phyloP scores from a whole-genome alignment of 2,797 vertebrate species.

The Pipistrellus pipistrellus region DNA sequence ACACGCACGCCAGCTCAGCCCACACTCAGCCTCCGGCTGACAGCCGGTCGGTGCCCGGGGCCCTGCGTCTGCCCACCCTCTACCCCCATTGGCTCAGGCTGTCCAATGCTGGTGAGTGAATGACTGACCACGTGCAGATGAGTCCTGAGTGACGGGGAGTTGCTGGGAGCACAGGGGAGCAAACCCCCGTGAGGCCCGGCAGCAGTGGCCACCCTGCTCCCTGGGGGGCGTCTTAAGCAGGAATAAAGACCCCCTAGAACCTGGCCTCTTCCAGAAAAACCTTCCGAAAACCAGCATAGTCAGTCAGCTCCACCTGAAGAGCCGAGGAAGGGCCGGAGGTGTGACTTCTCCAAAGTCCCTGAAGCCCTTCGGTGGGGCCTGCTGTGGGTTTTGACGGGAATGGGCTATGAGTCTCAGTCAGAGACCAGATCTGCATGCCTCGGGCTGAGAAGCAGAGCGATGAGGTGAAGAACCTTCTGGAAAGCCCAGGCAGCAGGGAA shows the following conservation, averaged over 20 bases:
- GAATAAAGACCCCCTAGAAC: neutral
- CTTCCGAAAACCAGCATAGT: neutral
- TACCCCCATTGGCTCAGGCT: neutral
- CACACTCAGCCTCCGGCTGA: rapidly evolving
- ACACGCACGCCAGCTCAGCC: rapidly evolving
- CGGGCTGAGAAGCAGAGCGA: rapidly evolving
- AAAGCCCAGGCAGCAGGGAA: neutral
- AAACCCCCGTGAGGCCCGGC: rapidly evolving
- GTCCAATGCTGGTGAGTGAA: neutral
- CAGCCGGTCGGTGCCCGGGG: rapidly evolving
- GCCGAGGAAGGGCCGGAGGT: neutral
- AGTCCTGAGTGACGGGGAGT: rapidly evolving
- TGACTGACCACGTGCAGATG: rapidly evolving
- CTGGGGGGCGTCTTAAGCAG: too few species aligned
- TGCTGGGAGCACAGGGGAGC: rapidly evolving
- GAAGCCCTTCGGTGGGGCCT: neutral
- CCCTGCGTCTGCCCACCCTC: neutral
- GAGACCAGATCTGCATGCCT: rapidly evolving
- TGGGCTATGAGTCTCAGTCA: rapidly evolving
- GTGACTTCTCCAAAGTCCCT: neutral
- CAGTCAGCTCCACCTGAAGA: neutral
- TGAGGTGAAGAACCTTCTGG: neutral
- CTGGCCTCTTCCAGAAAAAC: neutral
- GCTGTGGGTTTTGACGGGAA: too few species aligned
- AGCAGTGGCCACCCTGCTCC: rapidly evolving